phyloP scores from a whole-genome alignment of 1,140 invertebrate species.

The Temnothorax curvispinosus region DNA sequence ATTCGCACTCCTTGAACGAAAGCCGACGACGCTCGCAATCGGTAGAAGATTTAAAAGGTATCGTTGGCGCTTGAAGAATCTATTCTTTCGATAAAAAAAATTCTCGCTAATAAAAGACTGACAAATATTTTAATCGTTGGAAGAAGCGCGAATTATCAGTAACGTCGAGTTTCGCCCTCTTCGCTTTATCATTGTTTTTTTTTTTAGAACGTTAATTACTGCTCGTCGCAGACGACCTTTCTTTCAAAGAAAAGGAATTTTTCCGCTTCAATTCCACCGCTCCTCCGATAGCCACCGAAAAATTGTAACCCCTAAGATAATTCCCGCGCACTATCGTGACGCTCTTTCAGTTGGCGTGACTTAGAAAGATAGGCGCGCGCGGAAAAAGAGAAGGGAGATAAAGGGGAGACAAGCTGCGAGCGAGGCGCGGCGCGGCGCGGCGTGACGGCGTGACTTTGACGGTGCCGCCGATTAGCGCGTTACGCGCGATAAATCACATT shows the following conservation, averaged over 20 bases:
- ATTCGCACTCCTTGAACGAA: neutral
- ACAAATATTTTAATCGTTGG: neutral
- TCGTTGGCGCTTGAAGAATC: neutral
- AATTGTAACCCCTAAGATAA: slow-evolving; percentile 22
- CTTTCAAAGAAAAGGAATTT: neutral
- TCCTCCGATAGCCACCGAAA: slow-evolving; percentile 19
- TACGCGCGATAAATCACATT: slow-evolving; percentile 58
- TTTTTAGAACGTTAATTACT: neutral
- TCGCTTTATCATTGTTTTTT: neutral
- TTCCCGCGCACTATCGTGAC: neutral
- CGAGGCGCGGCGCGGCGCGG: neutral
- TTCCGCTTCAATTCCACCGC: neutral
- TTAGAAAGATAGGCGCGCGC: slow-evolving; percentile 35
- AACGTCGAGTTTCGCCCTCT: neutral
- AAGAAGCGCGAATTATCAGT: neutral
- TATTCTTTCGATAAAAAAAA: neutral
- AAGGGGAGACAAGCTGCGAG: slow-evolving; percentile 17
- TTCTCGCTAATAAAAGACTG: neutral
- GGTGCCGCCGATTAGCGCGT: slow-evolving; percentile 52
- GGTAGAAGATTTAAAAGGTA: neutral
- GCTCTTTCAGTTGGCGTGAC: neutral
- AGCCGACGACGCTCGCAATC: neutral
- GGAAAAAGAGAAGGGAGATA: slow-evolving; percentile 33
- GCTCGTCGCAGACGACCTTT: neutral
- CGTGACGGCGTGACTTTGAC: slow-evolving; percentile 43